Percentiles rank a stretch among this genome's conserved stretches.
phyloP scores from a whole-genome alignment of 2,113 vertebrate genomes.

The Xiphophorus hellerii region DNA sequence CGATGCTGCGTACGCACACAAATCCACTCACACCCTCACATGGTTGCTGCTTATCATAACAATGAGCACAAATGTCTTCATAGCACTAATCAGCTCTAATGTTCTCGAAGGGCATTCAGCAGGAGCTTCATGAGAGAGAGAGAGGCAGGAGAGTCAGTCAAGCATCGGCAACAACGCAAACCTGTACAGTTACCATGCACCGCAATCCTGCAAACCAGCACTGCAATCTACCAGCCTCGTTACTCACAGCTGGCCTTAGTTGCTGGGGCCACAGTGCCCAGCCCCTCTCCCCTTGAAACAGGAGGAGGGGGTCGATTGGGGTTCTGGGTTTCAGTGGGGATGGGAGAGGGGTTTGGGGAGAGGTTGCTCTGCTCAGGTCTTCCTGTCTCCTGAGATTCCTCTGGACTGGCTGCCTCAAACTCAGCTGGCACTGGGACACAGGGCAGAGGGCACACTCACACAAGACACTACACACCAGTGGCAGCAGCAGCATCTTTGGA shows the following conservation, averaged over 20 bases:
- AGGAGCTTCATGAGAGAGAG: slow-evolving; percentile 51
- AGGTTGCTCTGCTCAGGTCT: slow-evolving; percentile 66
- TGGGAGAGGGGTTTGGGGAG: slow-evolving; percentile 62
- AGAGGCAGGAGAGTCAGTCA: slow-evolving; percentile 42
- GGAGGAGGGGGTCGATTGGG: slow-evolving; percentile 66
- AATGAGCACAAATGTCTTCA: slow-evolving; percentile 49
- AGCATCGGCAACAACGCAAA: slow-evolving; percentile 70
- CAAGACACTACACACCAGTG: slow-evolving; percentile 53
- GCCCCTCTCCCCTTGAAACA: slow-evolving; percentile 60
- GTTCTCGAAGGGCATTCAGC: slow-evolving; percentile 61
- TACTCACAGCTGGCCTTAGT: slow-evolving; percentile 82
- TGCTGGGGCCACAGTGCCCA: slow-evolving; percentile 57
- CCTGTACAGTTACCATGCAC: slow-evolving; percentile 69
- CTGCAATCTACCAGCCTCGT: slow-evolving; percentile 74
- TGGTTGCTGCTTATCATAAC: slow-evolving; percentile 34
- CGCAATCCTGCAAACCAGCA: slow-evolving; percentile 76
- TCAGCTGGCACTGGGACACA: slow-evolving; percentile 76
- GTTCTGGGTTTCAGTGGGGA: slow-evolving; percentile 62
- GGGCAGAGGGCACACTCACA: slow-evolving; percentile 75
- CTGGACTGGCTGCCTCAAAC: slow-evolving; percentile 74
- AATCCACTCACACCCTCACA: slow-evolving; percentile 25
- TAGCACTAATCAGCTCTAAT: slow-evolving; percentile 46
- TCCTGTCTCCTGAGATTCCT: slow-evolving; percentile 69
- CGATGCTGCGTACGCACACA: slow-evolving; percentile 37
- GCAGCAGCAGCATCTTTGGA: slow-evolving; percentile 40